Percentiles rank a stretch among this genome's conserved stretches.
phyloP scores from a whole-genome alignment of 2,113 vertebrate species.

The Cryptotis parvus region DNA sequence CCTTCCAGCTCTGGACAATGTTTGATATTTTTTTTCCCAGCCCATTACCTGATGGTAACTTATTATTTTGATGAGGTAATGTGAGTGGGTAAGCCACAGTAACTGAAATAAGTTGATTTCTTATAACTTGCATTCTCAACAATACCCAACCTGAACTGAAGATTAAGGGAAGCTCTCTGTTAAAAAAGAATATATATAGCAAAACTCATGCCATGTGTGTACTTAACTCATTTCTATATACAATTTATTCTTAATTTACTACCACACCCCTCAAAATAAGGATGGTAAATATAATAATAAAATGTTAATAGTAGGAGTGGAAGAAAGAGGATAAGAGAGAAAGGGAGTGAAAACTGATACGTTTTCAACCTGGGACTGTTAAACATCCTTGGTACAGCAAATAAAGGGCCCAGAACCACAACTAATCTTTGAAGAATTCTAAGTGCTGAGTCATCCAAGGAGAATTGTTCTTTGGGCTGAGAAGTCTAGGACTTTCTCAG shows the following conservation, averaged over 20 bases:
- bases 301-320: background rate
- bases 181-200: too few species aligned
- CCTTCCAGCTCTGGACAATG: background rate
- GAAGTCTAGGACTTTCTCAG: too few species aligned
- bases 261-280: background rate
- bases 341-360: background rate
- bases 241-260: background rate
- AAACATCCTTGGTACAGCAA: too few species aligned
- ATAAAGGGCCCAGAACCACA: too few species aligned
- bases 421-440: too few species aligned
- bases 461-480: too few species aligned
- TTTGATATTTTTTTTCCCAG: slow-evolving; percentile 38
- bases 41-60: slow-evolving; percentile 20
- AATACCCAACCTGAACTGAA: background rate
- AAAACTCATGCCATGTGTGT: background rate
- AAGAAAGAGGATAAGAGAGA: background rate
- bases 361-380: too few species aligned
- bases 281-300: background rate
- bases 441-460: too few species aligned
- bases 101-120: slow-evolving; percentile 19
- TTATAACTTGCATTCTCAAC: slow-evolving; percentile 6
- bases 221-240: background rate
- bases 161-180: slow-evolving; percentile 2
- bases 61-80: slow-evolving; percentile 47
- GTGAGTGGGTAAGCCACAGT: slow-evolving; percentile 19